These are phyloP conservation scores for Herpailurus yagouaroundi DNA, from an alignment of 2,113 vertebrate species.

Conservation along the genomic window DNA sequence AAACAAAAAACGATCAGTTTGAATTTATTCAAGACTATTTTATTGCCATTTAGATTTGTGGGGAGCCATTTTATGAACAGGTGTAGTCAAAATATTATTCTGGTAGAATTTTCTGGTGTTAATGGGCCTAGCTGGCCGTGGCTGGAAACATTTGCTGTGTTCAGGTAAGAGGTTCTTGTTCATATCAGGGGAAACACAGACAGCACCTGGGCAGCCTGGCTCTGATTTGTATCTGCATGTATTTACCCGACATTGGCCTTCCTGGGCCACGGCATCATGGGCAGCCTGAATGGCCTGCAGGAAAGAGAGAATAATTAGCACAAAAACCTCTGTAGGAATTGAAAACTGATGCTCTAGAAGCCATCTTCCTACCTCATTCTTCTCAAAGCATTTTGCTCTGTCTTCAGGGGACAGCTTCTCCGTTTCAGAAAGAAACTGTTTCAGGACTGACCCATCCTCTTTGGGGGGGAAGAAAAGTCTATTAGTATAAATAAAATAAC, in stretches of 20 bases:
- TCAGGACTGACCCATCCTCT: slow-evolving; percentile 92
- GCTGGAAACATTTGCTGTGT: not conserved
- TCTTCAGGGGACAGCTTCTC: slow-evolving; percentile 92
- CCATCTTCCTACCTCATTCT: slow-evolving; percentile 89
- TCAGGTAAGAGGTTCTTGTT: not conserved
- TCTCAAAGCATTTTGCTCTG: slow-evolving; percentile 93
- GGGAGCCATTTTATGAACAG: not conserved
- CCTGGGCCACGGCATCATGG: slow-evolving; percentile 93
- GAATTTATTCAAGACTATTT: not conserved
- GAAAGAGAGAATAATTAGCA: slow-evolving; percentile 21
- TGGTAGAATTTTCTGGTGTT: not conserved
- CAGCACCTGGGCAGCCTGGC: not conserved
- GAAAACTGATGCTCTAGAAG: not conserved
- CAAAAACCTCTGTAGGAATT: not conserved
- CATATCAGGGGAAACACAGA: not conserved
- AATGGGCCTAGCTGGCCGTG: not conserved
- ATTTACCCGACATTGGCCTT: slow-evolving; percentile 95
- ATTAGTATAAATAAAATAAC: not conserved
- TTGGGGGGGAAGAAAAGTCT: not conserved
- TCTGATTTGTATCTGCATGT: not conserved
- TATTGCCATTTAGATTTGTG: not conserved
- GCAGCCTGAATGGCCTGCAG: slow-evolving; percentile 91
- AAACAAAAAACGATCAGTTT: not conserved
- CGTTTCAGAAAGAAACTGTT: slow-evolving; percentile 94
- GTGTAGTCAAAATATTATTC: not conserved